Conservation (phyloP, 2,888 invertebrate species). For the Meteorus colon region DNA sequence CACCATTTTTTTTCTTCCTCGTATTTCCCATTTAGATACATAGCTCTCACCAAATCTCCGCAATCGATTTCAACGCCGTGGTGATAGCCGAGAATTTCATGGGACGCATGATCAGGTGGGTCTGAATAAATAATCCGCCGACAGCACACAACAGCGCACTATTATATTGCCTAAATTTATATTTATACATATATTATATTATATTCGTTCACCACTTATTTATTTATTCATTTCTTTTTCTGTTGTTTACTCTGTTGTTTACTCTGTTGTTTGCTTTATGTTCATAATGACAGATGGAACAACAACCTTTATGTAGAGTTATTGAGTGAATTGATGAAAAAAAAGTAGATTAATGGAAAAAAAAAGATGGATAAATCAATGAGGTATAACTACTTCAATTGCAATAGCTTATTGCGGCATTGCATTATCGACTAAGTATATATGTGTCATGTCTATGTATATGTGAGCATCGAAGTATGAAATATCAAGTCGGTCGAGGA, state of each 20-base stretch:
- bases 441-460: slow-evolving; percentile 11
- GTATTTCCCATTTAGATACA: slow-evolving; percentile 10
- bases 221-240: background rate
- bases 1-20: background rate
- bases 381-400: background rate
- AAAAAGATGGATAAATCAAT: background rate
- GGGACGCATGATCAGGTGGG: slow-evolving; percentile 24
- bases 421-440: slow-evolving; percentile 37
- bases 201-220: background rate
- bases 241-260: no score
- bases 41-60: slow-evolving; percentile 19
- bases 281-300: background rate
- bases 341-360: background rate
- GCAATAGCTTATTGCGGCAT: slow-evolving; percentile 16
- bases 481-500: slow-evolving; percentile 65
- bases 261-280: background rate
- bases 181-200: slow-evolving; percentile 1
- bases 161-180: slow-evolving; percentile 20
- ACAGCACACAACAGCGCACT: slow-evolving; percentile 6
- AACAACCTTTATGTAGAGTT: background rate
- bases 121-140: slow-evolving; percentile 26
- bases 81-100: slow-evolving; percentile 25
- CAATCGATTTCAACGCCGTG: slow-evolving; percentile 27
- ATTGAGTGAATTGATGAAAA: background rate
- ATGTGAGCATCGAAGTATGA: slow-evolving; percentile 4